These are phyloP conservation scores for Denticeps clupeoides DNA, from an alignment of 2,797 vertebrate genomes.

Conservation along the genomic window DNA sequence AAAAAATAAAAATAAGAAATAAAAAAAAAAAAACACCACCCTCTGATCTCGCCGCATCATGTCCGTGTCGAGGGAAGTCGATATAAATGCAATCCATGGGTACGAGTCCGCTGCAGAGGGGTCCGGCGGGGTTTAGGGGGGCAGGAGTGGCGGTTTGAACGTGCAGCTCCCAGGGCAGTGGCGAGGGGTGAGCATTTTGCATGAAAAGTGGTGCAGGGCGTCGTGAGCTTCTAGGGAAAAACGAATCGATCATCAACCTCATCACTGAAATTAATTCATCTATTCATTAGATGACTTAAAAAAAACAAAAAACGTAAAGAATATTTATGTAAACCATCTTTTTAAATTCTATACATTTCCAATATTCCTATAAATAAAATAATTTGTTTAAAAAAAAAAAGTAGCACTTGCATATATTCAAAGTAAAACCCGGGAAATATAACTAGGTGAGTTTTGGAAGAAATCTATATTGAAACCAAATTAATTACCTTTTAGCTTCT, in stretches of 20 bases:
- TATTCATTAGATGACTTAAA: neutral
- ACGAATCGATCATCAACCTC: constrained; percentile 33
- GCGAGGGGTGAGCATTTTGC: constrained; percentile 88
- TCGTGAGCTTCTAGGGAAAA: constrained; percentile 78
- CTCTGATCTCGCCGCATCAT: too few species aligned
- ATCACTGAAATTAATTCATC: constrained; percentile 12
- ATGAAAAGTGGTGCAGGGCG: constrained; percentile 87
- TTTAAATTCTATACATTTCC: too few species aligned
- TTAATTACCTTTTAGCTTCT: constrained; percentile 67
- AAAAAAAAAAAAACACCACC: too few species aligned
- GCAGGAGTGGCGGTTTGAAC: constrained; percentile 86
- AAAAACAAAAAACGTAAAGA: too few species aligned
- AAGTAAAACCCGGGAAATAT: too few species aligned
- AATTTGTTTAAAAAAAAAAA: constrained; percentile 24
- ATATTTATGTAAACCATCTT: too few species aligned
- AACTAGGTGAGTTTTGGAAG: constrained; percentile 15
- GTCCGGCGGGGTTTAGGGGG: too few species aligned
- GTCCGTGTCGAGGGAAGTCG: constrained; percentile 22
- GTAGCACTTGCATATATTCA: constrained; percentile 60
- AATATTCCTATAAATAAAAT: too few species aligned
- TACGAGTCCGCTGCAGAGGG: neutral
- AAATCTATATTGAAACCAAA: neutral
- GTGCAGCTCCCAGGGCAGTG: constrained; percentile 86
- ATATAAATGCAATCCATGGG: constrained; percentile 20
- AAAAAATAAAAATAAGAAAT: too few species aligned